A percentile compares a stretch with the other conserved stretches of the same genome.
These are phyloP conservation scores for Ptilodon capucinus DNA, from an alignment of 2,888 invertebrate species.

Conservation along the genomic window DNA sequence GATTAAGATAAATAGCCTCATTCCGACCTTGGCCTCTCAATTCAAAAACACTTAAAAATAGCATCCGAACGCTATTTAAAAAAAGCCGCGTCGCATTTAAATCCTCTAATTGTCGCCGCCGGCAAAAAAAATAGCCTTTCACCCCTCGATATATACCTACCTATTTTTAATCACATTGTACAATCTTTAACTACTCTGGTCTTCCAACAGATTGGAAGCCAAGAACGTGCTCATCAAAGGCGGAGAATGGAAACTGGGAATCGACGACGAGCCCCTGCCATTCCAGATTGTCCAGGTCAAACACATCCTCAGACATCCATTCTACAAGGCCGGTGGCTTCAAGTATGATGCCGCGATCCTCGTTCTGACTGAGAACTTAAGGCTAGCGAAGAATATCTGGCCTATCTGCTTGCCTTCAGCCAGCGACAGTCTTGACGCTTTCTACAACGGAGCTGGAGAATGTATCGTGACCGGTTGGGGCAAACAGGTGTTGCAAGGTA, in stretches of 20 bases:
- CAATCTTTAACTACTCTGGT: background rate
- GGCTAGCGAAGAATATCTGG: slow-evolving; percentile 87
- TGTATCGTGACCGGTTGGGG: slow-evolving; percentile 94
- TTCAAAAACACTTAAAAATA: too few species aligned
- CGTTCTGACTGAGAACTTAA: slow-evolving; percentile 84
- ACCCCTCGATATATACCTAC: background rate
- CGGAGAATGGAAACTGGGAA: slow-evolving; percentile 92
- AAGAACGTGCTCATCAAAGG: slow-evolving; percentile 88
- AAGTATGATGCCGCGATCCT: slow-evolving; percentile 88
- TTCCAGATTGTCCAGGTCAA: slow-evolving; percentile 90
- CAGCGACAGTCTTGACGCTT: slow-evolving; percentile 77
- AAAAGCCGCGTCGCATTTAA: too few species aligned
- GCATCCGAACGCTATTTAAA: too few species aligned
- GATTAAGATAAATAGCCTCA: too few species aligned
- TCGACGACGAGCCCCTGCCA: slow-evolving; percentile 90
- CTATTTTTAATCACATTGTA: background rate
- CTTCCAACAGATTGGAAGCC: slow-evolving; percentile 79
- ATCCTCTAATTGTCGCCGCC: too few species aligned
- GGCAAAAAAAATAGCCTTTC: too few species aligned
- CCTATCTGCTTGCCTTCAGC: slow-evolving; percentile 86
- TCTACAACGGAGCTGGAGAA: slow-evolving; percentile 82
- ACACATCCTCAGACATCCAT: slow-evolving; percentile 87
- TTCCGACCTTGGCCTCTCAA: too few species aligned
- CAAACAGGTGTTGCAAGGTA: slow-evolving; percentile 89
- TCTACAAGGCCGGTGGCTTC: slow-evolving; percentile 82